phyloP scores from a whole-genome alignment of 2,888 invertebrate genomes.

The Leptinotarsa tumamoca region DNA sequence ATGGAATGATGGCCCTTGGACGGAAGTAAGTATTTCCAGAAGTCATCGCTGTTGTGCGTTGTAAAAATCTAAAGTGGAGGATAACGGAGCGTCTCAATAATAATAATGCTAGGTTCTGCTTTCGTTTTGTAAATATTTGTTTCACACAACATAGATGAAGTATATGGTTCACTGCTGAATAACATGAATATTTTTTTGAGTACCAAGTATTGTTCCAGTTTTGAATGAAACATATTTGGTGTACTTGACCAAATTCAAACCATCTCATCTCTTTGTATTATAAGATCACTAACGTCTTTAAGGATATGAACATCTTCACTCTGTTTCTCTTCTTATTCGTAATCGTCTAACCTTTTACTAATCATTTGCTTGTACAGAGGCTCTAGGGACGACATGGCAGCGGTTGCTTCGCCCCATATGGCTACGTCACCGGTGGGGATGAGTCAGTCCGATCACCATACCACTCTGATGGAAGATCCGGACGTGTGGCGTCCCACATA shows the following conservation, averaged over 20 bases:
- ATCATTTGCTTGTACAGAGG: conserved; percentile 70
- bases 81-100: too few relatives aligned
- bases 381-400: conserved; percentile 86
- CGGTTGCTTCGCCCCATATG: conserved; percentile 79
- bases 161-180: too few relatives aligned
- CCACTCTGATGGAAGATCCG: conserved; percentile 91
- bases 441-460: conserved; percentile 76
- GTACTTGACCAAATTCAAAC: conserved; percentile 4
- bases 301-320: not conserved
- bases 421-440: conserved; percentile 68
- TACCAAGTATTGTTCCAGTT: too few relatives aligned
- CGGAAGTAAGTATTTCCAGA: conserved; percentile 82
- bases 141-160: too few relatives aligned
- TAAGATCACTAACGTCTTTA: not conserved
- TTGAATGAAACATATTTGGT: not conserved
- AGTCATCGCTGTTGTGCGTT: not conserved
- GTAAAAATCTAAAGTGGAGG: not conserved
- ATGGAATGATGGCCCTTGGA: conserved; percentile 95
- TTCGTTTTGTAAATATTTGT: not conserved
- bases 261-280: not conserved
- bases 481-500: conserved; percentile 95
- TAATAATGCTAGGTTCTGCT: not conserved
- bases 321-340: not conserved
- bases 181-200: too few relatives aligned
- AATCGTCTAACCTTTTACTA: not conserved